Evolutionary conservation across 2,113 vertebrate species (phyloP), one percentile per base, ranked within the genome.

Genomic region (Cochlearius cochlearius): DNA sequence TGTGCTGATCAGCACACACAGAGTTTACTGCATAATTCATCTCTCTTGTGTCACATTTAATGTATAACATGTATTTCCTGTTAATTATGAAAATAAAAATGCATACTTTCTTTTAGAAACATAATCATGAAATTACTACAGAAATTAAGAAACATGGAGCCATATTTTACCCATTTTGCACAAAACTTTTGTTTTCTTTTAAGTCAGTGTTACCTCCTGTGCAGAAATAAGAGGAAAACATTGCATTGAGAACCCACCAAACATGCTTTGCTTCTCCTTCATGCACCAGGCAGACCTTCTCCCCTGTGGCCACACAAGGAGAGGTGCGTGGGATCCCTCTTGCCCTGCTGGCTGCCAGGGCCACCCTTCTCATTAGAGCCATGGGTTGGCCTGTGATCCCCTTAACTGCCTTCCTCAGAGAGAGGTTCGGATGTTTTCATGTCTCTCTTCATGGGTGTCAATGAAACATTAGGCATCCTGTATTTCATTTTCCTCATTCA

Each of bases 11-110:
- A 90, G 97, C 96, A 96, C 95, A 96, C 43, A 86, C 95, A 43
- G 55, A 96, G 78, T 85, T 96, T 95, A 75, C 97, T 98, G 98
- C 98, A 98, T 98, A 98, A 98, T 98, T 98, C 96, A 98, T 98
- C 94, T 98, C 98, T 98, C 98, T 96, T 90, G 98, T 98, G 98
- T 94, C 97, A 97, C 97, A 92, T 97, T 98, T 98, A 97, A 98
- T 97, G 97, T 98, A 97, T 95, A 98, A 98, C 98, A 98, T 97
- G 97, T 75, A 97, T 93, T 98, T 98, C 97, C 97, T 97, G 97
- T 97, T 98, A 98, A 98, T 98, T 98, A 98, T 96, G 94, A 97
- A 98, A 98, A 97, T 93, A 96, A 98, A 98, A 98, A 97, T 58
- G 60, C 88, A 20, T 94, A 95, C 85, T 94, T 92, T 94, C 91